Evolutionary conservation across 2,888 invertebrate genomes (phyloP).

Genomic region (Psylliodes chrysocephalus): DNA sequence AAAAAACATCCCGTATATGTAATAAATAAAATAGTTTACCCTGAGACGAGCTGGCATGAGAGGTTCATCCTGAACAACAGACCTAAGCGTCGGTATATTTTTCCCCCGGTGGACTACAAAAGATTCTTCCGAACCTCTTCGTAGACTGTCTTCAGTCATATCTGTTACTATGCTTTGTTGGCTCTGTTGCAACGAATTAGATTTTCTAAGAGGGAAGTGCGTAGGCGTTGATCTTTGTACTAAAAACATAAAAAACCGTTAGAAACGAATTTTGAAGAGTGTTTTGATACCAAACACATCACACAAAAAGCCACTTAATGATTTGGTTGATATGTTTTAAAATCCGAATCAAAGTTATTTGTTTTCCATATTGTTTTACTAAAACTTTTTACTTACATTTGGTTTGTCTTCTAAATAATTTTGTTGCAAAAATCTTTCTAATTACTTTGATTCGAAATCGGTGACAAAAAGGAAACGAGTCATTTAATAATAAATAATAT

Average conservation of each 20-base stretch:
- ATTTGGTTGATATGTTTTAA: conserved; percentile 21
- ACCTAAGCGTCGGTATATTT: conserved; percentile 81
- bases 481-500: background rate
- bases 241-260: too few species aligned
- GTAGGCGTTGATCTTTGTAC: conserved; percentile 68
- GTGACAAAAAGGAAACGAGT: too few species aligned
- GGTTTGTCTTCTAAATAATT: too few species aligned
- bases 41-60: conserved; percentile 63
- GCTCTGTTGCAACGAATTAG: conserved; percentile 61
- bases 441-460: too few species aligned
- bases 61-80: conserved; percentile 70
- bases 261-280: background rate
- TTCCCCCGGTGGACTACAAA: conserved; percentile 86
- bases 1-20: too few species aligned
- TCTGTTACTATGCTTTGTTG: conserved; percentile 49
- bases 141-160: conserved; percentile 63
- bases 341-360: too few species aligned
- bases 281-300: background rate
- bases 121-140: conserved; percentile 71
- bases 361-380: too few species aligned
- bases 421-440: too few species aligned
- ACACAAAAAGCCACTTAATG: conserved; percentile 21
- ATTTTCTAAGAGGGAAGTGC: conserved; percentile 61
- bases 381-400: too few species aligned
- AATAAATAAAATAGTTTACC: too few species aligned